These are phyloP conservation scores for Rhynchotus rufescens DNA, from an alignment of 2,797 vertebrate genomes.

Conservation along the genomic window DNA sequence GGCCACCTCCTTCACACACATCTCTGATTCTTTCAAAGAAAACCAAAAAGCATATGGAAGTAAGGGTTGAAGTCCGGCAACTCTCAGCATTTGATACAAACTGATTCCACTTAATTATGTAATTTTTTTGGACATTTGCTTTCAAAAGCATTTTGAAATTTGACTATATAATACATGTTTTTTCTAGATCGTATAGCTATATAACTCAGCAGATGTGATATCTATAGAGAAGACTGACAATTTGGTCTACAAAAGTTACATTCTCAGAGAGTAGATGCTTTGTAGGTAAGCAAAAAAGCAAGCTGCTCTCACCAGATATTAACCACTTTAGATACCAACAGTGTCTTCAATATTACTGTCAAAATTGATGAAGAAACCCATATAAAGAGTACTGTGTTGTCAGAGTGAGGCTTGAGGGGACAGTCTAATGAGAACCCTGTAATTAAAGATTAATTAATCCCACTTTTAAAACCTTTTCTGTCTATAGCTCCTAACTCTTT, in stretches of 20 bases:
- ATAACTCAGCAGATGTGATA: neutral
- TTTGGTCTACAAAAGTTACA: neutral
- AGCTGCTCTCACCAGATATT: neutral
- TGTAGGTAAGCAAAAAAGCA: neutral
- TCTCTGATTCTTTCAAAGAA: neutral
- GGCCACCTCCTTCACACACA: neutral
- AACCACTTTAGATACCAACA: neutral
- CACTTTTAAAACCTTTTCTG: slow-evolving; percentile 28
- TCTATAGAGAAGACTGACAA: neutral
- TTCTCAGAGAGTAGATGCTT: neutral
- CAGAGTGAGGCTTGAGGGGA: neutral
- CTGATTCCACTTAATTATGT: neutral
- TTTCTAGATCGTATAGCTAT: neutral
- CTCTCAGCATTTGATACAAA: neutral
- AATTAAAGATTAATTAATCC: slow-evolving; percentile 60
- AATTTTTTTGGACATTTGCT: neutral
- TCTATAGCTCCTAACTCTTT: slow-evolving; percentile 53
- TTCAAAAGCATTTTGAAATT: neutral
- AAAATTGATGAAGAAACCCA: neutral
- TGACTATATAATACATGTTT: fast-evolving
- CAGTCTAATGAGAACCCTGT: neutral
- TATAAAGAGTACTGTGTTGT: neutral
- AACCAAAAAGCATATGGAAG: too few species aligned
- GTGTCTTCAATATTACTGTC: neutral
- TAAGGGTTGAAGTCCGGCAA: neutral